Evolutionary conservation across 2,797 vertebrate genomes (phyloP).

Genomic region (Mionectes olivaceus): DNA sequence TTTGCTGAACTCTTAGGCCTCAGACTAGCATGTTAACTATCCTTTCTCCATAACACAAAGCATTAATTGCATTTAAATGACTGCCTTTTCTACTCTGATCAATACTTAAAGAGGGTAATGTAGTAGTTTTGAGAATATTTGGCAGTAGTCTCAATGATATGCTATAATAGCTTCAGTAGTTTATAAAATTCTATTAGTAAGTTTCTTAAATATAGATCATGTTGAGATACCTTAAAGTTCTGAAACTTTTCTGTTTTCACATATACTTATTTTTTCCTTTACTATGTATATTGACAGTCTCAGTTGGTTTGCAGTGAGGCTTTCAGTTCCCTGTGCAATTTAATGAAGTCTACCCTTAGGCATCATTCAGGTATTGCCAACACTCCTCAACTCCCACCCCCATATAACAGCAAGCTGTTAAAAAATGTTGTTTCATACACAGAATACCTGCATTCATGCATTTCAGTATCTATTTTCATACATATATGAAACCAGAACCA

Average conservation of each 20-base stretch:
- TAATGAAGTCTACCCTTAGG: background rate
- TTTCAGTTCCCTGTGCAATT: slow-evolving; percentile 9
- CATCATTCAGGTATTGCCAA: background rate
- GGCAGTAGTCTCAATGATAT: background rate
- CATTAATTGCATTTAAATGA: background rate
- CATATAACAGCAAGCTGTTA: background rate
- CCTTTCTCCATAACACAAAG: background rate
- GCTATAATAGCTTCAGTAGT: background rate
- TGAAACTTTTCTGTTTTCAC: background rate
- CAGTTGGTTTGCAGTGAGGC: background rate
- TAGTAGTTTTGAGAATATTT: background rate
- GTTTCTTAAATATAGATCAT: background rate
- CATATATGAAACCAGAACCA: background rate
- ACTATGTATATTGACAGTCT: background rate
- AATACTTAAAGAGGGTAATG: background rate
- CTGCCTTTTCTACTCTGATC: background rate
- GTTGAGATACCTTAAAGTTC: background rate
- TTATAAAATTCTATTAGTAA: background rate
- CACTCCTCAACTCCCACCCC: background rate
- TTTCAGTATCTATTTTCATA: background rate
- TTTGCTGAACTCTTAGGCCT: background rate
- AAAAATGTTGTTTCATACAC: background rate
- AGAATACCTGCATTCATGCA: background rate
- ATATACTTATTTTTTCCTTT: background rate
- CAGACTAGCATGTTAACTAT: background rate